A percentile compares a stretch with the other conserved stretches of the same genome.
phyloP scores from a whole-genome alignment of 2,113 vertebrate species.

The Rattus rattus region DNA sequence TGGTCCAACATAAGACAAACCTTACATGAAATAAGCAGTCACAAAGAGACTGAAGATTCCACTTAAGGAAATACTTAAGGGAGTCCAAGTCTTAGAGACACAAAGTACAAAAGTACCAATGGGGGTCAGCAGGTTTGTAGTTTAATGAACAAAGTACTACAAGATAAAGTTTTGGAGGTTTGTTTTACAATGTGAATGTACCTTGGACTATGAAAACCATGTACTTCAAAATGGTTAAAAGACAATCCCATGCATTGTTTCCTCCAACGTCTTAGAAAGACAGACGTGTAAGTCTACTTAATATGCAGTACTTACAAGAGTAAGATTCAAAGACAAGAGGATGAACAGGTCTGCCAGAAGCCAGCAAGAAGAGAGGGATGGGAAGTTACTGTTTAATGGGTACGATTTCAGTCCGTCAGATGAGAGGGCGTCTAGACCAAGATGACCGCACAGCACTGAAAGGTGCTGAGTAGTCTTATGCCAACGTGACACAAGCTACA shows the following conservation, averaged over 20 bases:
- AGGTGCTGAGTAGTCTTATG: background rate
- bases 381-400: background rate
- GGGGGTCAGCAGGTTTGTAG: background rate
- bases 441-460: background rate
- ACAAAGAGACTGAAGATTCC: background rate
- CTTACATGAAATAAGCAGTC: background rate
- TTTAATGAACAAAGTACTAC: background rate
- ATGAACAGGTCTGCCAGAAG: background rate
- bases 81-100: background rate
- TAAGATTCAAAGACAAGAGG: background rate
- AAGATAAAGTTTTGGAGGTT: background rate
- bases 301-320: background rate
- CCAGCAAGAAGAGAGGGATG: background rate
- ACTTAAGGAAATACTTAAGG: background rate
- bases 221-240: conserved; percentile 25
- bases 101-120: background rate
- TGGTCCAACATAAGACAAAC: background rate
- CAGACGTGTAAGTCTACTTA: background rate
- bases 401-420: background rate
- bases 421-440: background rate
- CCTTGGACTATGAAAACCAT: background rate
- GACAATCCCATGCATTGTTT: background rate
- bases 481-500: background rate
- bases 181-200: background rate
- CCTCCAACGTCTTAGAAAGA: background rate